These are phyloP conservation scores for Drosophila hamatofila DNA, from an alignment of 2,888 invertebrate genomes.

Conservation along the genomic window DNA sequence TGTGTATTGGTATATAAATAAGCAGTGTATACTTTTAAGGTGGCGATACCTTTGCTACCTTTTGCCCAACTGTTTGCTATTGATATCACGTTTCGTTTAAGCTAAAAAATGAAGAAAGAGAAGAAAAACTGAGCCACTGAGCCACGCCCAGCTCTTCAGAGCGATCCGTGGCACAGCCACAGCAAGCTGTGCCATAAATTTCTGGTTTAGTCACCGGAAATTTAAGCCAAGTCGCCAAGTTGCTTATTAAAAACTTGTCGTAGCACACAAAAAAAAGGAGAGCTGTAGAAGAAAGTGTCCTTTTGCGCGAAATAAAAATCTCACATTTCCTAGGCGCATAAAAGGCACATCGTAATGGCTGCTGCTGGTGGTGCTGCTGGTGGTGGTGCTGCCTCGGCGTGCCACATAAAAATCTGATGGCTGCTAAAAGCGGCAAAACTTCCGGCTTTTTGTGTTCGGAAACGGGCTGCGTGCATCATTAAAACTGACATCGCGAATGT, in stretches of 20 bases:
- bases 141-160: slow-evolving; percentile 22
- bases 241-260: slow-evolving; percentile 63
- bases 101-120: slow-evolving; percentile 24
- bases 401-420: slow-evolving; percentile 66
- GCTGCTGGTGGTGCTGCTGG: not conserved
- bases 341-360: slow-evolving; percentile 56
- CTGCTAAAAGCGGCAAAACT: slow-evolving; percentile 78
- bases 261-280: not conserved
- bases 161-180: slow-evolving; percentile 34
- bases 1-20: slow-evolving; percentile 55
- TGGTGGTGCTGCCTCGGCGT: slow-evolving; percentile 10
- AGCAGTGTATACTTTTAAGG: slow-evolving; percentile 55
- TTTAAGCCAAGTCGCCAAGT: slow-evolving; percentile 67
- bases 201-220: slow-evolving; percentile 68
- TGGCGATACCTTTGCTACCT: slow-evolving; percentile 47
- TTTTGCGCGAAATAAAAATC: slow-evolving; percentile 47
- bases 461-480: slow-evolving; percentile 69
- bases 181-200: slow-evolving; percentile 72
- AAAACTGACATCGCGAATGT: slow-evolving; percentile 65
- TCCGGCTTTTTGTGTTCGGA: slow-evolving; percentile 70
- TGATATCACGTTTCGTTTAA: slow-evolving; percentile 73
- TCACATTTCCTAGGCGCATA: slow-evolving; percentile 76
- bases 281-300: slow-evolving; percentile 39
- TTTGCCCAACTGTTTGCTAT: slow-evolving; percentile 70
- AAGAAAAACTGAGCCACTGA: slow-evolving; percentile 41